Conservation (phyloP, 2,113 vertebrate species). For the Quiscalus mexicanus region DNA sequence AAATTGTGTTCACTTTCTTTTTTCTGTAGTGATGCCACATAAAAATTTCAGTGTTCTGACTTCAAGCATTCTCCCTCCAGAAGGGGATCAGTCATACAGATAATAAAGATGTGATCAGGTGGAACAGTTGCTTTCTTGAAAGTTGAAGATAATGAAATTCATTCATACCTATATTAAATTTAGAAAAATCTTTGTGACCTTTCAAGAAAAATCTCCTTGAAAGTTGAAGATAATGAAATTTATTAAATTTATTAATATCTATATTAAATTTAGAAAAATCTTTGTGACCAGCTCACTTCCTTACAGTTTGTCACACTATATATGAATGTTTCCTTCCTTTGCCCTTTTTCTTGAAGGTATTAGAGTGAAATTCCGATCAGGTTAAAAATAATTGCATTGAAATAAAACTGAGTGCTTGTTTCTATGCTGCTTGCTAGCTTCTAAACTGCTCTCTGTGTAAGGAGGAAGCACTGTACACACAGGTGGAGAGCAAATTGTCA, state of each 20-base stretch:
- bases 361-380: neutral
- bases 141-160: neutral
- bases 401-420: neutral
- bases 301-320: neutral
- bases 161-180: too few species aligned
- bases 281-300: neutral
- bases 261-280: too few species aligned
- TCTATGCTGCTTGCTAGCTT: neutral
- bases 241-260: too few species aligned
- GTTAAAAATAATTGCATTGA: neutral
- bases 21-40: slow-evolving; percentile 20
- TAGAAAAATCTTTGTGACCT: neutral
- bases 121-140: neutral
- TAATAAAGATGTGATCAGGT: neutral
- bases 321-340: neutral
- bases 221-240: neutral
- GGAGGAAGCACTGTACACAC: neutral
- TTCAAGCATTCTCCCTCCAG: slow-evolving; percentile 3
- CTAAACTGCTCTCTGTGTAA: neutral
- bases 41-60: neutral
- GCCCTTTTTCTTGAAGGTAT: neutral
- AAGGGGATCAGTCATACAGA: neutral
- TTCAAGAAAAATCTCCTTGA: neutral
- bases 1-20: slow-evolving; percentile 31
- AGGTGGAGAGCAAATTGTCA: neutral